Percentiles rank a stretch among this genome's conserved stretches.
These are phyloP conservation scores for Dioctria linearis DNA, from an alignment of 2,888 invertebrate genomes.

Conservation along the genomic window DNA sequence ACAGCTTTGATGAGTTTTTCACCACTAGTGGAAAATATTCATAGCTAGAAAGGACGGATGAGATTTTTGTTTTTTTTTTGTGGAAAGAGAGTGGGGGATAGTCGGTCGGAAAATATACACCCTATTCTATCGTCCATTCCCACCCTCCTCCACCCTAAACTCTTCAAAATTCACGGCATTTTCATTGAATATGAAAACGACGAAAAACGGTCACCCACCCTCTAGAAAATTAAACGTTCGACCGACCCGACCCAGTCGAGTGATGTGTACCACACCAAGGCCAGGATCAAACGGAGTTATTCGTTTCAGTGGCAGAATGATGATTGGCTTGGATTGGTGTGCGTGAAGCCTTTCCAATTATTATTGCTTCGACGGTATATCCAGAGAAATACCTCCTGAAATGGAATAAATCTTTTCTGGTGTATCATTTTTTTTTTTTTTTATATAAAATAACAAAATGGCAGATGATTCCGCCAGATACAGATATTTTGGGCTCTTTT, in stretches of 20 bases:
- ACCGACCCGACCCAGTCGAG: background rate
- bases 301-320: slow-evolving; percentile 40
- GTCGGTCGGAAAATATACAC: background rate
- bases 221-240: slow-evolving; percentile 34
- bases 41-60: background rate
- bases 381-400: slow-evolving; percentile 1
- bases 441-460: slow-evolving; percentile 51
- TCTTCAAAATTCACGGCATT: background rate
- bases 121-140: background rate
- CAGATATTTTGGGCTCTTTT: slow-evolving; percentile 37
- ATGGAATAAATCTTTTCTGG: slow-evolving; percentile 40
- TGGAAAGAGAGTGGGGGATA: background rate
- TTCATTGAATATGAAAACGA: too few species aligned
- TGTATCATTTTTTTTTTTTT: background rate
- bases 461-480: slow-evolving; percentile 41
- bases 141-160: background rate
- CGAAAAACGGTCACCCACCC: slow-evolving; percentile 10
- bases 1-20: slow-evolving; percentile 42
- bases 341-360: slow-evolving; percentile 48
- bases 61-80: background rate
- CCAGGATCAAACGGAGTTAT: slow-evolving; percentile 39
- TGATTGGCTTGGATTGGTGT: slow-evolving; percentile 45
- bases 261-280: slow-evolving; percentile 25
- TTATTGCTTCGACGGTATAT: slow-evolving; percentile 11
- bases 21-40: slow-evolving; percentile 44